phyloP scores from a whole-genome alignment of 2,888 invertebrate genomes.

The Parnassius mnemosyne region DNA sequence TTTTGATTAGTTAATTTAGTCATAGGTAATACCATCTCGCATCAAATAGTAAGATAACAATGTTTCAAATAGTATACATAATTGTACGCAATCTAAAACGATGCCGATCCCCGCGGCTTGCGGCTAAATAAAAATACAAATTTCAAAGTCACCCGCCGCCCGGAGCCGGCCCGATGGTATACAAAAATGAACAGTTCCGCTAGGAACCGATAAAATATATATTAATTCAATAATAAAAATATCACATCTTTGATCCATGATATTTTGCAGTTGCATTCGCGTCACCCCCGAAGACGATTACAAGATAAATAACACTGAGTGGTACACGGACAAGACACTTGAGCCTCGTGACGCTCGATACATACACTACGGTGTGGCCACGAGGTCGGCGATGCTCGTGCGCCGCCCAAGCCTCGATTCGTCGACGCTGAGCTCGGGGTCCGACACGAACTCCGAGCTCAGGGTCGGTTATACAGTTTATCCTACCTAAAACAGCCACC shows the following conservation, averaged over 20 bases:
- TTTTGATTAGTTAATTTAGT: constrained; percentile 31
- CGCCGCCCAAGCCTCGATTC: constrained; percentile 19
- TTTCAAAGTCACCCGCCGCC: neutral
- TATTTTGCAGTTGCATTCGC: constrained; percentile 65
- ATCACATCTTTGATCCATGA: constrained; percentile 76
- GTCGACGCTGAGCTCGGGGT: constrained; percentile 48
- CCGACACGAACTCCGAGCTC: constrained; percentile 44
- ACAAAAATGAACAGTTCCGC: constrained; percentile 15
- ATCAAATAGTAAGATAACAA: neutral
- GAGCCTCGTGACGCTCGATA: constrained; percentile 49
- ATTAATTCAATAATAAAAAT: constrained; percentile 61
- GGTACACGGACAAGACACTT: constrained; percentile 50
- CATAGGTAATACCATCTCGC: constrained; percentile 6
- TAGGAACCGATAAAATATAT: constrained; percentile 51
- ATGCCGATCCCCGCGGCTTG: neutral
- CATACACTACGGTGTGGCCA: constrained; percentile 65
- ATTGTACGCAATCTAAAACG: constrained; percentile 30
- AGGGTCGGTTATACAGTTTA: too few species aligned
- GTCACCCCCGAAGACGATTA: constrained; percentile 45
- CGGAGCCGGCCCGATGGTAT: constrained; percentile 24
- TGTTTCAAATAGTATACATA: constrained; percentile 30
- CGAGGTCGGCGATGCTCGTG: constrained; percentile 28
- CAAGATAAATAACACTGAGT: constrained; percentile 27
- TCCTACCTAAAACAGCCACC: too few species aligned
- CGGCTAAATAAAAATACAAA: constrained; percentile 1